Evolutionary conservation across 23 tunicate species (phyloP).

Genomic region (Ascidia mentula): DNA sequence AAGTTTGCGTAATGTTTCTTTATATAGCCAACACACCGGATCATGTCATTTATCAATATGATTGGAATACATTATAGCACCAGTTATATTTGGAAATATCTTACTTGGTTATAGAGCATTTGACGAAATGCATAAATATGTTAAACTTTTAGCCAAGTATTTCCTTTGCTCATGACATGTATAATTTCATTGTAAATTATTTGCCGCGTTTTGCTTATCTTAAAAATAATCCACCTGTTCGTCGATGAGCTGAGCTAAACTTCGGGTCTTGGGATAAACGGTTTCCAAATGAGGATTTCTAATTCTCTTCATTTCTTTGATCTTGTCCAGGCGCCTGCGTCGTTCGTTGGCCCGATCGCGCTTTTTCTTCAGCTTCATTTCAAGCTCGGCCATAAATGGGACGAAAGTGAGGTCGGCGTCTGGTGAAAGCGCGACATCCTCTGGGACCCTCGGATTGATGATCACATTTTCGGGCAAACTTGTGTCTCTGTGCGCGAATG

Average conservation of each 20-base stretch:
- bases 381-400: not conserved
- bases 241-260: not conserved
- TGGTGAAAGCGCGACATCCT: not conserved
- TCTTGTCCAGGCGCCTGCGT: not conserved
- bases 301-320: not conserved
- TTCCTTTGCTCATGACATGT: no score
- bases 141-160: no score
- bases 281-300: slow-evolving; percentile 5
- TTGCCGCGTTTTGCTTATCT: no score
- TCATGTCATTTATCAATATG: no score
- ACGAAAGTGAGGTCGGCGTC: not conserved
- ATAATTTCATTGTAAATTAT: no score
- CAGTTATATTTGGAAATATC: no score
- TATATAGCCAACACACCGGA: no score
- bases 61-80: no score
- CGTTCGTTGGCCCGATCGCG: not conserved
- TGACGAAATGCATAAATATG: no score
- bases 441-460: not conserved
- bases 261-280: not conserved
- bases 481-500: not conserved
- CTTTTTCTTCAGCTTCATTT: not conserved
- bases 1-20: no score
- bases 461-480: not conserved
- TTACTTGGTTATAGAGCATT: no score
- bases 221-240: not conserved